Evolutionary conservation across 1,140 invertebrate genomes (phyloP).

Genomic region (Drosophila pallidifrons): DNA sequence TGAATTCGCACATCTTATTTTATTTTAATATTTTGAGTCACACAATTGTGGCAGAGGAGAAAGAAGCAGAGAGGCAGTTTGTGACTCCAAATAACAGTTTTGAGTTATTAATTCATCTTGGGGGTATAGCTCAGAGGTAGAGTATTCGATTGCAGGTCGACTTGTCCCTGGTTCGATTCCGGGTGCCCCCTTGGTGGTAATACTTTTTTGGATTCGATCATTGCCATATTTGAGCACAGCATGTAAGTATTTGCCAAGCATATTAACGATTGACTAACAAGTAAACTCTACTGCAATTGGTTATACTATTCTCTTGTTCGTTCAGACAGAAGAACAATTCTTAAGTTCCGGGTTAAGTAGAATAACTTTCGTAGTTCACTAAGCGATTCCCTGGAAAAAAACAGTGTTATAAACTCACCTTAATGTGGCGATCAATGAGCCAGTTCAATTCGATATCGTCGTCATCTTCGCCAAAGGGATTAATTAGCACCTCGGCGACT

Average conservation of each 20-base stretch:
- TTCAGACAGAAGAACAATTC: no score
- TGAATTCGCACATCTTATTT: no score
- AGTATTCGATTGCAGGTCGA: slow-evolving; percentile 97
- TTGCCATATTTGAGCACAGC: no score
- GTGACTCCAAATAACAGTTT: neutral
- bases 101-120: slow-evolving; percentile 53
- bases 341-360: no score
- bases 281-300: no score
- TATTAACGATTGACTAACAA: no score
- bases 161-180: slow-evolving; percentile 97
- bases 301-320: no score
- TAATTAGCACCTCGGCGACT: slow-evolving; percentile 96
- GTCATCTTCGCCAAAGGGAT: slow-evolving; percentile 97
- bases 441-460: slow-evolving; percentile 97
- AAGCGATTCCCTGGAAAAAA: neutral
- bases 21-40: no score
- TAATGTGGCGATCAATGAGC: slow-evolving; percentile 95
- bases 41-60: no score
- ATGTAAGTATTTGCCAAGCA: no score
- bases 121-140: slow-evolving; percentile 97
- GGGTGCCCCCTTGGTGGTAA: slow-evolving; percentile 91
- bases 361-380: neutral
- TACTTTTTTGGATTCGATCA: no score
- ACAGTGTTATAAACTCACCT: slow-evolving; percentile 87
- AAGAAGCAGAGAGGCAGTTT: no score